Base-by-base conservation (phyloP, 2,888 invertebrate species). In the Brachylomia viminalis region DNA sequence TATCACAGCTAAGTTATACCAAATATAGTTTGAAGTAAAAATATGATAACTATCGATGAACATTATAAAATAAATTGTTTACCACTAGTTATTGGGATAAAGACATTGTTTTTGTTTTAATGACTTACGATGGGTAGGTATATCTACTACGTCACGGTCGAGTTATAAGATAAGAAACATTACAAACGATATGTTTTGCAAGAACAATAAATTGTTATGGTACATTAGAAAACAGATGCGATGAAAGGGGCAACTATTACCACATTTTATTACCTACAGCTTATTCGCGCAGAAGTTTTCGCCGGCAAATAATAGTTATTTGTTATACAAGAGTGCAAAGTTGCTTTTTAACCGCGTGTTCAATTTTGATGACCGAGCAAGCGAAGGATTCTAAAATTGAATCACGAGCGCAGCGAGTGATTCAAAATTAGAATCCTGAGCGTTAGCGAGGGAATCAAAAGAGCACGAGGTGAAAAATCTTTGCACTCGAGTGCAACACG, bases 101-200 rank as follows among this genome's bases (percentile, higher is more conserved):
- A 84, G 73, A 72, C 59, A 62, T 80, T 84, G 68, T 77, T 74
- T 79, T 82, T 64, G 68, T 74, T 65, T 72, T 69, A 72, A 54
- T 72, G 65, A 67, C 47, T 30, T 38, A 54, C 56, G 59, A 58
- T 56, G 33, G 58, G 59, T 33, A n/a, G n/a, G n/a, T n/a, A n/a
- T n/a, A n/a, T n/a, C n/a, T n/a, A n/a, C n/a, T n/a, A 54, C 54
- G 77, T 74, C 47, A 67, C 62, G 47, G 66, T 56, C 30, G 27
- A 73, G 56, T 65, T 77, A 49, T n/a, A 54, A 61, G 84, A 82
- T 82, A 84, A 79, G 73, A 70, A 70, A 66, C 62, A 73, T 64
- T 61, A 74, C 64, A 65, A 75, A 54, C 61, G 49, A 64, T 64
- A 54, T 38, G 10, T 72, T 75, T 72, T 49, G 71, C 52, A 65